phyloP scores from a whole-genome alignment of 2,113 vertebrate genomes.

The Rissa tridactyla region DNA sequence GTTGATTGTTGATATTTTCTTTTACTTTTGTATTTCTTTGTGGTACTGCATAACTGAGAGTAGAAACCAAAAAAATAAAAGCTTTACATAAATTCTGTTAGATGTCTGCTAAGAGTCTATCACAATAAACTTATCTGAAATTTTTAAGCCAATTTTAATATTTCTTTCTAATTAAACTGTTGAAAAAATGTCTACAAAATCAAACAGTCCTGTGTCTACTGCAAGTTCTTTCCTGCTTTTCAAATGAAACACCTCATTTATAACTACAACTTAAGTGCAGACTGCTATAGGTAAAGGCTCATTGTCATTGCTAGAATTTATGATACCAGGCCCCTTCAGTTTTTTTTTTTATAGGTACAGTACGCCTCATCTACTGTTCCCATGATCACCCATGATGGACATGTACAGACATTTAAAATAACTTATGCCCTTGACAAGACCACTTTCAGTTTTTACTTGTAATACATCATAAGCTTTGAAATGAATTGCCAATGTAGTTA shows the following conservation, averaged over 20 bases:
- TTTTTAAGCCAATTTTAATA: not conserved
- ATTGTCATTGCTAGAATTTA: not conserved
- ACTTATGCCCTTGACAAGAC: not conserved
- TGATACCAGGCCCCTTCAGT: not conserved
- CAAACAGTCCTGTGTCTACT: not conserved
- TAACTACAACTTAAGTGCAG: not conserved
- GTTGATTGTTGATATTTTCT: not conserved
- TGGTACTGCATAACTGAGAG: not conserved
- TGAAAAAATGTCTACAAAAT: not conserved
- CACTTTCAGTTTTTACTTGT: not conserved
- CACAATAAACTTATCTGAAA: too few relatives aligned
- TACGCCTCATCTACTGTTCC: not conserved
- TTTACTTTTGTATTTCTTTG: not conserved
- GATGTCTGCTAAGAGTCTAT: not conserved
- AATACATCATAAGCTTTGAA: not conserved
- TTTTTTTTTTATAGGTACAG: not conserved
- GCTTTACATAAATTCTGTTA: not conserved
- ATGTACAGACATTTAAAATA: not conserved
- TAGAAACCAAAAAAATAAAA: not conserved
- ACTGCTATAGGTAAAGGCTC: not conserved
- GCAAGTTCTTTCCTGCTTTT: not conserved
- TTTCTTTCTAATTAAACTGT: not conserved
- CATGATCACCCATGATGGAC: not conserved
- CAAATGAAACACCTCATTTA: not conserved
- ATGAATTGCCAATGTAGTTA: not conserved